Conservation (phyloP, 1,140 invertebrate species). For the Bursaphelenchus mucronatus region DNA sequence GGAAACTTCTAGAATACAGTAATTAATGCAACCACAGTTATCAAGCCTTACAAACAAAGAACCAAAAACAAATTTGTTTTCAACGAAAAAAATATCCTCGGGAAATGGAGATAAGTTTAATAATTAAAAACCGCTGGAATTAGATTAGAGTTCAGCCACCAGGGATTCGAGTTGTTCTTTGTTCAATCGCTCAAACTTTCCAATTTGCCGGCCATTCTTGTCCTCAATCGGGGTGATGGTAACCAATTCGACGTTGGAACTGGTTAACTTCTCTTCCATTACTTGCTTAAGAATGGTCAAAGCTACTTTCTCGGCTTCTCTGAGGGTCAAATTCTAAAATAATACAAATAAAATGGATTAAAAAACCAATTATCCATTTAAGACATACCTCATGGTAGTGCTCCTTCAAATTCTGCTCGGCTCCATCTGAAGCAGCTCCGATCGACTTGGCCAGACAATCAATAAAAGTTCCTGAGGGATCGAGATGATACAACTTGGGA, state of each 20-base stretch:
- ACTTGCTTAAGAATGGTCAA: slow-evolving; percentile 96
- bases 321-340: slow-evolving; percentile 85
- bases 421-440: slow-evolving; percentile 96
- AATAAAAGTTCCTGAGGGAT: slow-evolving; percentile 93
- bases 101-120: slow-evolving; percentile 1
- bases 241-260: slow-evolving; percentile 89
- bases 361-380: not conserved
- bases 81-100: not conserved
- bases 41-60: not conserved
- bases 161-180: slow-evolving; percentile 46
- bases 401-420: slow-evolving; percentile 90
- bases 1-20: not conserved
- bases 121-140: not conserved
- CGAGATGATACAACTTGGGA: slow-evolving; percentile 79
- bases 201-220: slow-evolving; percentile 45
- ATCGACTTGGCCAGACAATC: slow-evolving; percentile 98
- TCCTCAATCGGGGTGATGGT: slow-evolving; percentile 48
- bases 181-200: slow-evolving; percentile 43
- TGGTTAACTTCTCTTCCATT: slow-evolving; percentile 98
- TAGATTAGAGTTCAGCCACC: slow-evolving; percentile 41
- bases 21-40: not conserved
- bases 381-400: slow-evolving; percentile 72
- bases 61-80: not conserved
- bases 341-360: slow-evolving; percentile 40
- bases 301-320: slow-evolving; percentile 84